phyloP scores from a whole-genome alignment of 2,113 vertebrate genomes.

The Gasterosteus nipponicus region DNA sequence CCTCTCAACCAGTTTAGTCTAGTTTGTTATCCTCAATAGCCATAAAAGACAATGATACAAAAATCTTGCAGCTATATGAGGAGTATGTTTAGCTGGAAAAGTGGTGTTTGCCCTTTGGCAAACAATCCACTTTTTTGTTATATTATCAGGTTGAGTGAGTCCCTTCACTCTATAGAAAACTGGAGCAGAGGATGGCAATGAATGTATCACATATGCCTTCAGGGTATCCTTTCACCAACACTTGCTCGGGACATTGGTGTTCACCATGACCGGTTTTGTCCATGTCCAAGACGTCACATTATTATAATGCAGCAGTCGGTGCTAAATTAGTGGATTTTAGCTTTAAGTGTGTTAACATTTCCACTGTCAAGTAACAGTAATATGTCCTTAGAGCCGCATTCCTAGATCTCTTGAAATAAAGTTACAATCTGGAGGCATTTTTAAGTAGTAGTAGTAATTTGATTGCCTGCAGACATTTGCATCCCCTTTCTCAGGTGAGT shows the following conservation, averaged over 20 bases:
- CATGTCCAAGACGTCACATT: neutral
- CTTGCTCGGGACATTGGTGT: slow-evolving; percentile 1
- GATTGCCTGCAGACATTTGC: neutral
- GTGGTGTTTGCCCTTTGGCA: slow-evolving; percentile 24
- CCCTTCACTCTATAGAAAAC: slow-evolving; percentile 34
- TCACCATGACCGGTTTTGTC: slow-evolving; percentile 21
- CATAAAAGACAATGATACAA: slow-evolving; percentile 15
- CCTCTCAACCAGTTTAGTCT: slow-evolving; percentile 4
- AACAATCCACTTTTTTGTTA: slow-evolving; percentile 45
- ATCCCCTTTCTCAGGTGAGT: neutral
- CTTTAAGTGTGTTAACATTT: neutral
- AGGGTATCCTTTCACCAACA: slow-evolving; percentile 44
- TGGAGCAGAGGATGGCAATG: slow-evolving; percentile 2
- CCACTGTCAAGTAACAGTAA: neutral
- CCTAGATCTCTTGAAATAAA: neutral
- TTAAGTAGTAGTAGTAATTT: neutral
- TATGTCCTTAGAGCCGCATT: neutral
- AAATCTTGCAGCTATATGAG: neutral
- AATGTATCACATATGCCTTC: slow-evolving; percentile 30
- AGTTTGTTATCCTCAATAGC: slow-evolving; percentile 20
- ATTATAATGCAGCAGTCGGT: neutral
- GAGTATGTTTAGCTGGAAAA: neutral
- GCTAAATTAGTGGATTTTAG: neutral
- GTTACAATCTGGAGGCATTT: neutral
- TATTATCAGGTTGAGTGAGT: slow-evolving; percentile 47